These are phyloP conservation scores for Cordilura impudica DNA, from an alignment of 2,888 invertebrate genomes.

Conservation along the genomic window DNA sequence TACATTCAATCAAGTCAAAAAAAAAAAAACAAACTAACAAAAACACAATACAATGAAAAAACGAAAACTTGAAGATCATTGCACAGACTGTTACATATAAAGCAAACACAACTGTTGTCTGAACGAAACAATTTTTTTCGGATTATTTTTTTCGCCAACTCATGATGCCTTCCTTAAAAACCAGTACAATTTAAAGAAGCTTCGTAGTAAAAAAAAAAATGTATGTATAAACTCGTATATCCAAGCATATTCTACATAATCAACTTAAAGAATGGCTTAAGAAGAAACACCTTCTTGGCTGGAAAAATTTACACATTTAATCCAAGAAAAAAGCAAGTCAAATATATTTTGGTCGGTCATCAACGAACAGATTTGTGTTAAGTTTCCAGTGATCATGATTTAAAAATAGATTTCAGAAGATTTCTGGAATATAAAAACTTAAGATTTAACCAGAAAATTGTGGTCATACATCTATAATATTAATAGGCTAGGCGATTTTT, in stretches of 20 bases:
- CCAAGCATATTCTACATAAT: slow-evolving; percentile 1
- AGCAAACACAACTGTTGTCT: slow-evolving; percentile 42
- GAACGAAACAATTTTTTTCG: slow-evolving; percentile 26
- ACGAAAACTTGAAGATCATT: slow-evolving; percentile 40
- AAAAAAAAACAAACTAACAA: slow-evolving; percentile 4
- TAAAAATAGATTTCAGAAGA: too few species aligned
- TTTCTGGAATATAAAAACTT: too few species aligned
- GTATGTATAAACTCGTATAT: too few species aligned
- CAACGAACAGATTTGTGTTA: too few species aligned
- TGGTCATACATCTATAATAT: too few species aligned
- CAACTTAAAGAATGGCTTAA: neutral
- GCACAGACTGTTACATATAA: slow-evolving; percentile 37
- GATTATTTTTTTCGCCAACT: slow-evolving; percentile 45
- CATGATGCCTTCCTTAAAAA: slow-evolving; percentile 39
- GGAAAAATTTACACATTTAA: slow-evolving; percentile 52
- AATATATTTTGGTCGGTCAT: too few species aligned
- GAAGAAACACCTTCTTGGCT: slow-evolving; percentile 41
- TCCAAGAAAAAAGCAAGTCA: slow-evolving; percentile 4
- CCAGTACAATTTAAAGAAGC: slow-evolving; percentile 28
- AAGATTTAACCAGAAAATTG: too few species aligned
- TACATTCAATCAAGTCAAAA: slow-evolving; percentile 39
- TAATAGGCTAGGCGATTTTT: too few species aligned
- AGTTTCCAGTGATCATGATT: too few species aligned
- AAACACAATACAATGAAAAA: neutral
- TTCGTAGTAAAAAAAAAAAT: slow-evolving; percentile 14